A percentile compares a stretch with the other conserved stretches of the same genome.
phyloP scores from a whole-genome alignment of 2,113 vertebrate genomes.

The Taxidea taxus region DNA sequence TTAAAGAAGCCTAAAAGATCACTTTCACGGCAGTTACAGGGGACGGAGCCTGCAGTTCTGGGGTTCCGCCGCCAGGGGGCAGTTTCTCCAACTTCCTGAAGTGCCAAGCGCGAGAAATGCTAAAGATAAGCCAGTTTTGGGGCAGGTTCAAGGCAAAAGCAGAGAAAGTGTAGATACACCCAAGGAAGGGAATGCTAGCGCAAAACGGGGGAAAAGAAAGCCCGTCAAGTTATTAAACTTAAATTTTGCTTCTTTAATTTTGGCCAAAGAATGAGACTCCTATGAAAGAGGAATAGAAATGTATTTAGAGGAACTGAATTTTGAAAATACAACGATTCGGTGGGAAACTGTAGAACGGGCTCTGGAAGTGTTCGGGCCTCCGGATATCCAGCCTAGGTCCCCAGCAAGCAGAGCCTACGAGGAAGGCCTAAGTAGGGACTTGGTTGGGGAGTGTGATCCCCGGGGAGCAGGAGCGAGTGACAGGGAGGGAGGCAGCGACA shows the following conservation, averaged over 20 bases:
- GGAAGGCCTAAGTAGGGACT: not conserved
- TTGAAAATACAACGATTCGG: not conserved
- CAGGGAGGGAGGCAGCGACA: not conserved
- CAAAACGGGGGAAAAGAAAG: not conserved
- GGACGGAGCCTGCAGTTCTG: not conserved
- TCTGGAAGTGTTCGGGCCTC: not conserved
- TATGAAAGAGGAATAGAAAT: not conserved
- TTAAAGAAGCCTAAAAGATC: not conserved
- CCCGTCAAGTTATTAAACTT: not conserved
- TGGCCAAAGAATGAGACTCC: not conserved
- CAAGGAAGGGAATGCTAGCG: not conserved
- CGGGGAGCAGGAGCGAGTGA: not conserved
- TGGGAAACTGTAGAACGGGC: not conserved
- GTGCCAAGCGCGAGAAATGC: not conserved
- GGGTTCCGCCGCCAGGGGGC: not conserved
- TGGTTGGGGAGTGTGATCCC: not conserved
- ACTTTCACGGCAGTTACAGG: not conserved
- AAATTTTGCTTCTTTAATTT: not conserved
- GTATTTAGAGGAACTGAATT: slow-evolving; percentile 4
- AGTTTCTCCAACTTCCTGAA: slow-evolving; percentile 11
- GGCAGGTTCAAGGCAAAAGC: slow-evolving; percentile 9
- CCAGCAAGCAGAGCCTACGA: not conserved
- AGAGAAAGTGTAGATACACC: slow-evolving; percentile 19
- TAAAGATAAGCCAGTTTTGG: not conserved
- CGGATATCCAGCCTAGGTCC: not conserved